Evolutionary conservation across 2,113 vertebrate genomes (phyloP), one percentile per base, ranked within the genome.

Genomic region (Picathartes gymnocephalus): DNA sequence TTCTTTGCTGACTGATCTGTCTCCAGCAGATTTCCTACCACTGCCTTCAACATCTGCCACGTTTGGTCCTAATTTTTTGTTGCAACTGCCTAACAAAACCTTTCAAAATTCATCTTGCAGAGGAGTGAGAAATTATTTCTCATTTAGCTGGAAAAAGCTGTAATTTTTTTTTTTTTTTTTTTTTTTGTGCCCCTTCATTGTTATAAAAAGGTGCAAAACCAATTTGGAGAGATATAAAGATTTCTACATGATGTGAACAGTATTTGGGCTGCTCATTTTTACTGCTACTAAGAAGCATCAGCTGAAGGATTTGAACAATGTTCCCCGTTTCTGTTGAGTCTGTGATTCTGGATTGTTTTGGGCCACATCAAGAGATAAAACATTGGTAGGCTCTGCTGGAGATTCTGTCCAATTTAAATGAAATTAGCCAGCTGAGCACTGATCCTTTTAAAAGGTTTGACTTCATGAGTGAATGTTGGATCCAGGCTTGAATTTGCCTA

Each of bases 351-450:
- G 66, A 86, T 86, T 70, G 85, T 30, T 95, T 78, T 14, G 79
- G 68, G 92, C 71, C 62, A 70, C 85, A 92, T 78, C 88, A 83
- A 88, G 94, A 86, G 60, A 62, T 22, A 78, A 90, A 92, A 57
- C 62, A 37, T 62, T 40, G 87, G 81, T 93, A 81, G 86, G 51
- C 92, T 96, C 92, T 94, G 87, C 90, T 96, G 96, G 95, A 97
- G 87, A 39, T 73, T 54, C 35, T 8, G 58, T 90, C 90, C 87
- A 91, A 93, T 96, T 96, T 95, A 93, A 90, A 96, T 73, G 76
- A 88, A 93, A 94, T 95, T 83, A 95, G 92, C 90, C 93, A 85
- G 62, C 88, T 13, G 28, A 93, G 85, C 79, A 62, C 81, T 80
- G 81, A 92, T 88, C 87, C 90, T 86, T 90, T 94, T 93, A 82